A percentile compares a stretch with the other conserved stretches of the same genome.
Conservation (phyloP, 1,140 invertebrate species). For the Drosophila obscura region DNA sequence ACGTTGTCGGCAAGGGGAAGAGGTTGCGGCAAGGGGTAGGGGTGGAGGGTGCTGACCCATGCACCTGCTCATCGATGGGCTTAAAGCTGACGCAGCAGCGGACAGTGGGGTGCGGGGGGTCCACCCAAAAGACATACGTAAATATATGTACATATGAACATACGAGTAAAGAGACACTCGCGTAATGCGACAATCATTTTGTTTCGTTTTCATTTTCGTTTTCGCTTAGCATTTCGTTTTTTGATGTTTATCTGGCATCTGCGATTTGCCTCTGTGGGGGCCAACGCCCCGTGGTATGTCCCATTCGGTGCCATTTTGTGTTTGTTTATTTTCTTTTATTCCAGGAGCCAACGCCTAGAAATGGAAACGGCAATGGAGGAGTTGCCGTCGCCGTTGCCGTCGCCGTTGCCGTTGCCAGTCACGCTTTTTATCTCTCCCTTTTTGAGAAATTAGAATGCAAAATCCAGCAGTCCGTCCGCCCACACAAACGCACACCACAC, state of each 20-base stretch:
- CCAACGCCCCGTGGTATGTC: constrained; percentile 44
- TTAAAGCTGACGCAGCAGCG: too few relatives aligned
- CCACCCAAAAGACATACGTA: too few relatives aligned
- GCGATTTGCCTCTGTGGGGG: constrained; percentile 56
- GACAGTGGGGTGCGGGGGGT: too few relatives aligned
- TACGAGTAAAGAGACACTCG: too few relatives aligned
- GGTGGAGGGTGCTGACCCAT: constrained; percentile 26
- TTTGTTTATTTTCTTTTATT: neutral
- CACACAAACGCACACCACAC: constrained; percentile 18
- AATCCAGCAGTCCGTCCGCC: constrained; percentile 36
- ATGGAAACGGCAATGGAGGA: constrained; percentile 42
- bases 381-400: constrained; percentile 26
- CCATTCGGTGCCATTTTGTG: neutral
- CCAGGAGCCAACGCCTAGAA: constrained; percentile 73
- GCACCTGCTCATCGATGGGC: too few relatives aligned
- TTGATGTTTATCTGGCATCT: constrained; percentile 74
- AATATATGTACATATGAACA: too few relatives aligned
- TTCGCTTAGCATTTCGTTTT: constrained; percentile 36
- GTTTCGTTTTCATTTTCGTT: constrained; percentile 52
- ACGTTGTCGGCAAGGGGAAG: constrained; percentile 20
- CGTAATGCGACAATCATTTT: constrained; percentile 8
- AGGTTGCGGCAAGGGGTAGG: neutral
- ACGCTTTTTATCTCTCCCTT: constrained; percentile 44
- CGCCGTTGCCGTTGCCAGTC: constrained; percentile 1
- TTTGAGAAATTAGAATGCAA: constrained; percentile 64